A percentile compares a stretch with the other conserved stretches of the same genome.
Conservation (phyloP, 2,888 invertebrate genomes). For the Serrognathus titanus region DNA sequence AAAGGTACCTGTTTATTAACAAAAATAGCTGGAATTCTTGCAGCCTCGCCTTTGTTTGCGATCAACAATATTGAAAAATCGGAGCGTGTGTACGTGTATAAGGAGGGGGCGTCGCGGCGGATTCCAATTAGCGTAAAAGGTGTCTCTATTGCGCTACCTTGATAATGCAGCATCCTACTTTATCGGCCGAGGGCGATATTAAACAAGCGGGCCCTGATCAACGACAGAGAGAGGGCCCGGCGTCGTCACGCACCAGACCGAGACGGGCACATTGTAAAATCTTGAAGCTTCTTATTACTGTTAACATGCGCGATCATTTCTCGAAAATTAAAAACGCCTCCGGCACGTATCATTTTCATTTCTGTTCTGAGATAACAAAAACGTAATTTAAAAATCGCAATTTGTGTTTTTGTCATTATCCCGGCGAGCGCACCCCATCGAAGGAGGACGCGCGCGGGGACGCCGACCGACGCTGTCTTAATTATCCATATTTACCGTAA, state of each 20-base stretch:
- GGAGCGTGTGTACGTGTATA: constrained; percentile 8
- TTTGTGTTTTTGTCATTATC: constrained; percentile 48
- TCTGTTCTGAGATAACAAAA: constrained; percentile 46
- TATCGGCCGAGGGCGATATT: constrained; percentile 46
- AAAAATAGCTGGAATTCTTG: constrained; percentile 22
- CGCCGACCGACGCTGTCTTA: constrained; percentile 21
- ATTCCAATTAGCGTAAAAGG: constrained; percentile 49
- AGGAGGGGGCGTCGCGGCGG: constrained; percentile 19
- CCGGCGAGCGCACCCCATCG: constrained; percentile 17
- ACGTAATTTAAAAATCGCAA: constrained; percentile 49
- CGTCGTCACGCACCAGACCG: constrained; percentile 27
- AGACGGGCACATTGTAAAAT: constrained; percentile 40
- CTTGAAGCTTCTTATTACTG: constrained; percentile 47
- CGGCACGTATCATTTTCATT: constrained; percentile 50
- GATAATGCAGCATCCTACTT: constrained; percentile 40
- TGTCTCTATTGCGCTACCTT: constrained; percentile 39
- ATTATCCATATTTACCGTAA: constrained; percentile 25
- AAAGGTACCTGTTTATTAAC: background rate
- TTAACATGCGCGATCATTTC: constrained; percentile 48
- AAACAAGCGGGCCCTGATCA: constrained; percentile 35
- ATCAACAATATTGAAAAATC: constrained; percentile 29
- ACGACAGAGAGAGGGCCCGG: constrained; percentile 3
- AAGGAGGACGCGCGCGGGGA: constrained; percentile 5
- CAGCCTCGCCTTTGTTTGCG: constrained; percentile 7
- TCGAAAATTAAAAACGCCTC: constrained; percentile 50